phyloP scores from a whole-genome alignment of 2,888 invertebrate genomes.

The Cryptophagus acutangulus region DNA sequence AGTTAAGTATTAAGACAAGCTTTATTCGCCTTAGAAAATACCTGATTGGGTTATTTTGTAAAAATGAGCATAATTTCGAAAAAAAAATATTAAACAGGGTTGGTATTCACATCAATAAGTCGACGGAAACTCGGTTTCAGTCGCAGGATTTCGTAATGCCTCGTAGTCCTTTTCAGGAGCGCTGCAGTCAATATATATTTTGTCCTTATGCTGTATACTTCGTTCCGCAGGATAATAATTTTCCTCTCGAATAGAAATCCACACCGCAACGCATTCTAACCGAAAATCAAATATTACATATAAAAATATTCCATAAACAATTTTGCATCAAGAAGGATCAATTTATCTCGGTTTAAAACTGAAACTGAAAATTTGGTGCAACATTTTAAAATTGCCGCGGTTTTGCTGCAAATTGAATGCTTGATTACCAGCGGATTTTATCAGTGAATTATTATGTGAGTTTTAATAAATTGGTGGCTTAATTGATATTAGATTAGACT shows the following conservation, averaged over 20 bases:
- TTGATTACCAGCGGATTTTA: too few species aligned
- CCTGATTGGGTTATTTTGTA: too few species aligned
- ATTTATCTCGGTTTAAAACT: background rate
- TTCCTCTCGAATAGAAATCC: background rate
- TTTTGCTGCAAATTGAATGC: too few species aligned
- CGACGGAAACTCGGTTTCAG: background rate
- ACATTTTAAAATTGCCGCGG: too few species aligned
- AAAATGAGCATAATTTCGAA: too few species aligned
- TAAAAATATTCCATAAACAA: background rate
- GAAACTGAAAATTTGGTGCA: too few species aligned
- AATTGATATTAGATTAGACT: too few species aligned
- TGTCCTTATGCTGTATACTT: background rate
- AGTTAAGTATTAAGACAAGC: too few species aligned
- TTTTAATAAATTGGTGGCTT: too few species aligned
- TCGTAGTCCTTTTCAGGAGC: constrained; percentile 1
- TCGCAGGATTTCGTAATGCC: background rate
- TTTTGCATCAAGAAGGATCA: background rate
- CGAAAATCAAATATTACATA: background rate
- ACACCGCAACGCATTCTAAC: background rate
- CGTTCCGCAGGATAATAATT: constrained; percentile 3
- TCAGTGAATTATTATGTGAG: too few species aligned
- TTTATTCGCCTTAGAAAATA: too few species aligned
- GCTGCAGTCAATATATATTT: constrained; percentile 7
- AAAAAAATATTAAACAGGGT: too few species aligned
- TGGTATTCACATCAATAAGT: constrained; percentile 9